These are phyloP conservation scores for Orgyia antiqua DNA, from an alignment of 2,888 invertebrate species.

Conservation along the genomic window DNA sequence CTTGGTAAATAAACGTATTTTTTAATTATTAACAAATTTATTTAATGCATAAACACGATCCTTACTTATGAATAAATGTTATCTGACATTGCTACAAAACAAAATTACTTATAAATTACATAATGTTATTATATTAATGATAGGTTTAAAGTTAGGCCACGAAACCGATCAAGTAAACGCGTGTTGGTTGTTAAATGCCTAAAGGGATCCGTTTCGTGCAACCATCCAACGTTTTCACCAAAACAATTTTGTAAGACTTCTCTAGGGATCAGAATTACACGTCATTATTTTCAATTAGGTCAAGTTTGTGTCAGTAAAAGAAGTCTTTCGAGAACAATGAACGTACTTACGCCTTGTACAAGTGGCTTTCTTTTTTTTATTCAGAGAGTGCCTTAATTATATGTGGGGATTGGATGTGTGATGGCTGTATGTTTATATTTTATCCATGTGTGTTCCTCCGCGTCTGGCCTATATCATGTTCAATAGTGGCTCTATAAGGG, in stretches of 20 bases:
- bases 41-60: no score
- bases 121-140: slow-evolving; percentile 63
- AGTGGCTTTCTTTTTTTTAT: slow-evolving; percentile 69
- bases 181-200: slow-evolving; percentile 17
- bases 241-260: slow-evolving; percentile 58
- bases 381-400: slow-evolving; percentile 58
- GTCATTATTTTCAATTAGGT: slow-evolving; percentile 76
- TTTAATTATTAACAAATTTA: no score
- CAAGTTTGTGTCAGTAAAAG: slow-evolving; percentile 64
- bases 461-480: slow-evolving; percentile 45
- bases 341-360: slow-evolving; percentile 61
- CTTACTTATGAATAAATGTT: no score
- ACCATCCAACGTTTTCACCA: slow-evolving; percentile 34
- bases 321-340: slow-evolving; percentile 70
- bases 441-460: slow-evolving; percentile 28
- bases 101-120: no score
- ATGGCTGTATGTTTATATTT: slow-evolving; percentile 45
- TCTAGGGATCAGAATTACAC: slow-evolving; percentile 53
- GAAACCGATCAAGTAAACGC: slow-evolving; percentile 37
- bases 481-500: slow-evolving; percentile 33
- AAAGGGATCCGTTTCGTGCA: slow-evolving; percentile 22
- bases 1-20: no score
- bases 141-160: slow-evolving; percentile 48
- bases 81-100: no score
- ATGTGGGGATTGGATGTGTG: slow-evolving; percentile 58